Conservation (phyloP, 1,140 invertebrate genomes). For the Vollenhovia emeryi region DNA sequence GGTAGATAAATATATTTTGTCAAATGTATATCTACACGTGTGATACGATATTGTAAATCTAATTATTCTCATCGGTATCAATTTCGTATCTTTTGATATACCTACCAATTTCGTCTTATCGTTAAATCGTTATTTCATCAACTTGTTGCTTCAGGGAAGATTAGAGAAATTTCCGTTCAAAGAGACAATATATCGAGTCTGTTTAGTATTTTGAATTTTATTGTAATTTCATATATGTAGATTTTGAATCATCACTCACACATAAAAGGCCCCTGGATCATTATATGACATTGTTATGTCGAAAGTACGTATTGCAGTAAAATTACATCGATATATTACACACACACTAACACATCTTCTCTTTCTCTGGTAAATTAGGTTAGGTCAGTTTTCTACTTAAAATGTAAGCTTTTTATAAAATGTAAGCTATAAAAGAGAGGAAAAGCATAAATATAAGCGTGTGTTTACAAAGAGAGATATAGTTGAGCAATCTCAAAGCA, state of each 20-base stretch:
- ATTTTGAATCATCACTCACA: constrained; percentile 75
- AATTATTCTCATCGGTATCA: constrained; percentile 38
- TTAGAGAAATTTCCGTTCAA: constrained; percentile 1
- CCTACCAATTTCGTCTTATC: neutral
- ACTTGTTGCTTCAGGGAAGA: neutral
- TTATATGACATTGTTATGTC: constrained; percentile 69
- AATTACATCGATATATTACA: constrained; percentile 61
- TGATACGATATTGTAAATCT: neutral
- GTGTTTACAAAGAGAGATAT: too few species aligned
- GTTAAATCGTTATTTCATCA: neutral
- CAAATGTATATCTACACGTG: neutral
- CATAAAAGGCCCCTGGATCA: constrained; percentile 81
- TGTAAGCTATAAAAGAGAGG: constrained; percentile 65
- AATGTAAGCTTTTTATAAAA: too few species aligned
- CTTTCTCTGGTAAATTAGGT: constrained; percentile 68
- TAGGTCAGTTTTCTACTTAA: constrained; percentile 57
- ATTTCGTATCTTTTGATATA: constrained; percentile 15
- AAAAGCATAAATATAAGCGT: constrained; percentile 49
- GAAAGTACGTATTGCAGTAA: constrained; percentile 66
- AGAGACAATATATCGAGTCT: constrained; percentile 50
- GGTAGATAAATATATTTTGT: neutral
- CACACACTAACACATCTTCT: constrained; percentile 21
- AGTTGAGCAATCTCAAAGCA: too few species aligned
- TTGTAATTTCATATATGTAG: constrained; percentile 68
- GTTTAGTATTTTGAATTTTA: constrained; percentile 32